Evolutionary conservation across 2,113 vertebrate genomes (phyloP).

Genomic region (Boulengeromyrus knoepffleri): DNA sequence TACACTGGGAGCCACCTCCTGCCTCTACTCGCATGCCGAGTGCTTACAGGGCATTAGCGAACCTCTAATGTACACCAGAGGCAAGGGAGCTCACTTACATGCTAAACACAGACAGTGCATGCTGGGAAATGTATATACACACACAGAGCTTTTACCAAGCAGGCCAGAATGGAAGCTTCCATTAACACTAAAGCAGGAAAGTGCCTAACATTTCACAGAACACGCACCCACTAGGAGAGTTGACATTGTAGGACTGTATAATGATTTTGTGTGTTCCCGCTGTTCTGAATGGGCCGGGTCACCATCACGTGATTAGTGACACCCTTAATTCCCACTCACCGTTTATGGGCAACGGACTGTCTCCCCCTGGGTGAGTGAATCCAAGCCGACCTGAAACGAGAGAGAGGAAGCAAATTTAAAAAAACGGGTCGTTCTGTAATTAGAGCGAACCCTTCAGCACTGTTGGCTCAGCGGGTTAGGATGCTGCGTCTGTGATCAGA

Average conservation of each 20-base stretch:
- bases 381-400: conserved; percentile 69
- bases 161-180: not conserved
- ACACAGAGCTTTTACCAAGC: not conserved
- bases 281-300: not conserved
- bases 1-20: not conserved
- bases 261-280: too few relatives aligned
- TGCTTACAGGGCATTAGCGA: not conserved
- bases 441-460: not conserved
- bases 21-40: not conserved
- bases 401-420: conserved; percentile 29
- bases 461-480: not conserved
- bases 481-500: not conserved
- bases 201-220: not conserved
- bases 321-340: conserved; percentile 57
- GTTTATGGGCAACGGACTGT: conserved; percentile 78
- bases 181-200: not conserved
- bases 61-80: not conserved
- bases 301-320: conserved; percentile 5
- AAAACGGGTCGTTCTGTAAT: not conserved
- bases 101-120: not conserved
- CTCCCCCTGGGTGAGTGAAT: conserved; percentile 73
- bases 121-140: not conserved
- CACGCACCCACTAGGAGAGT: not conserved
- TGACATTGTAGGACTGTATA: not conserved
- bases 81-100: not conserved